Evolutionary conservation across 2,797 vertebrate species (phyloP).

Genomic region (Microctenopoma lineatum): DNA sequence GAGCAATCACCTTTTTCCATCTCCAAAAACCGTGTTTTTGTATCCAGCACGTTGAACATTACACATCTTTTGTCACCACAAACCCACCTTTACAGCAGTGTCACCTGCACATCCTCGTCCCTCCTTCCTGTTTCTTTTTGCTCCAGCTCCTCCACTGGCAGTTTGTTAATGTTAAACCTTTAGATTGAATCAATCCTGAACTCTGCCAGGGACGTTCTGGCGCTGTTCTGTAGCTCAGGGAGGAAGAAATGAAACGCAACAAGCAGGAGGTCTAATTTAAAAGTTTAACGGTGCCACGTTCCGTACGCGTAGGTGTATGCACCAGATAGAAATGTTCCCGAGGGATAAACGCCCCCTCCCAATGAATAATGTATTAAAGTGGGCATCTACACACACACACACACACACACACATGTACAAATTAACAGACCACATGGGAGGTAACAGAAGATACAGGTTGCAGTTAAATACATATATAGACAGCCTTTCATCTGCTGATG

Average conservation of each 20-base stretch:
- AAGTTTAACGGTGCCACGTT: slow-evolving; percentile 46
- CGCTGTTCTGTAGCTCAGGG: slow-evolving; percentile 12
- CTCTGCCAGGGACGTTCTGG: slow-evolving; percentile 1
- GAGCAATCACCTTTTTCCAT: slow-evolving; percentile 25
- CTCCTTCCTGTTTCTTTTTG: slow-evolving; percentile 1
- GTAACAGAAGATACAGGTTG: slow-evolving; percentile 49
- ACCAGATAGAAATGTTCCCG: slow-evolving; percentile 24
- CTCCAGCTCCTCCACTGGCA: slow-evolving; percentile 16
- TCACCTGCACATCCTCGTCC: slow-evolving; percentile 1
- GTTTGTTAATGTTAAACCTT: slow-evolving; percentile 47
- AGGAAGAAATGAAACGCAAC: slow-evolving; percentile 24
- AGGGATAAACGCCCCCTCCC: slow-evolving; percentile 20
- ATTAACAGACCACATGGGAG: slow-evolving; percentile 49
- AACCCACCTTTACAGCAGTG: not conserved
- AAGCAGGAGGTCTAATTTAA: slow-evolving; percentile 36
- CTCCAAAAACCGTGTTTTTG: slow-evolving; percentile 13
- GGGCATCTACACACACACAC: slow-evolving; percentile 12
- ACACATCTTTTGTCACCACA: slow-evolving; percentile 12
- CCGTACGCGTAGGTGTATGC: slow-evolving; percentile 4
- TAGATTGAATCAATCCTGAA: slow-evolving; percentile 39
- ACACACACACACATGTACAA: slow-evolving; percentile 25
- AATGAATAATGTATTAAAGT: slow-evolving; percentile 50
- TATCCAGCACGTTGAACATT: not conserved
- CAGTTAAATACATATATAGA: slow-evolving; percentile 52
- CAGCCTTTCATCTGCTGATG: slow-evolving; percentile 61